Base-by-base conservation (phyloP, 2,888 invertebrate genomes). In the Cylloceria caligata region DNA sequence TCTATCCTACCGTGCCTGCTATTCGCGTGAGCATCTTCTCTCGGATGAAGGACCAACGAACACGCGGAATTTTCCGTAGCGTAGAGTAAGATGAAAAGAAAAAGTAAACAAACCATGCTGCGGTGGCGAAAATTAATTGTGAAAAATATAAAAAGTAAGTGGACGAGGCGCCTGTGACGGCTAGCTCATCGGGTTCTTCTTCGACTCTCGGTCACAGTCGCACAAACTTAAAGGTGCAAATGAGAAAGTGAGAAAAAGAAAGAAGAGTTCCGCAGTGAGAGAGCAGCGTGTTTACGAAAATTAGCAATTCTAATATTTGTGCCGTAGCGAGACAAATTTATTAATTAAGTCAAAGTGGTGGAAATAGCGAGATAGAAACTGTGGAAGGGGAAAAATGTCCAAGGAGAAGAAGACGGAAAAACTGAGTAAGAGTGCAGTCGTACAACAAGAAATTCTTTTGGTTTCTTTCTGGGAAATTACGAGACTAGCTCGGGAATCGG, bases 281-380 rank as follows among this genome's bases (percentile, higher is more conserved):
- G 72, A 81, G 83, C 78, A 72, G 55, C 84, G 80, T 87, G 85
- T 89, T 89, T 89, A 87, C 87, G 77, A 73, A 86, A 86, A 90
- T 89, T 88, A 88, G 88, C 88, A 90, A 89, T 88, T 89, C 89
- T 88, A 88, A 89, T 88, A 87, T 88, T 87, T 87, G 47, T 62
- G 81, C 74, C 83, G 77, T 74, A 84, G 85, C 84, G 85, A 84
- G 84, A 86, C 86, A 86, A 88, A 88, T 88, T 88, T 89, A 89
- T 89, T 89, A 90, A 90, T 90, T 88, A 88, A 88, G 87, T 87
- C 85, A 45, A 83, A 80, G 75, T 65, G 52, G 67, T 74, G 77
- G 76, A 42, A 71, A 65, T 64, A 49, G 82, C 64, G 55, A 78
- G 57, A 81, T 69, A 69, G 69, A 60, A 49, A 45, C 64, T 69